Evolutionary conservation across 2,888 invertebrate genomes (phyloP), one percentile per base, ranked within the genome.

Genomic region (Steinernema hermaphroditum): DNA sequence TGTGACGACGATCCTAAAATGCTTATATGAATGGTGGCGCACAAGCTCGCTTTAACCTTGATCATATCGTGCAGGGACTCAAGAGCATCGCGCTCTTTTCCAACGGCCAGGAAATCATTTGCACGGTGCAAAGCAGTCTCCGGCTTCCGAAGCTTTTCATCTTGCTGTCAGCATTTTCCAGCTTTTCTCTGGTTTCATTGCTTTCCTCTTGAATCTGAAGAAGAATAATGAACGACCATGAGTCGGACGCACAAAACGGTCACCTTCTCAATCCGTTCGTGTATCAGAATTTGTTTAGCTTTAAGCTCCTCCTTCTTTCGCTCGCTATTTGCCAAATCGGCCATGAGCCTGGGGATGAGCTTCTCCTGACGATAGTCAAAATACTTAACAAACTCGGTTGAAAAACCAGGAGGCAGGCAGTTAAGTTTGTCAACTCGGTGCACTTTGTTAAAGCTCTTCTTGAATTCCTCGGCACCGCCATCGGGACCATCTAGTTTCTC

Each of bases 51-150:
- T 37, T 4, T 37, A 8, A 37, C 84, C 78, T 85, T 85, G 72
- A 85, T 86, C 29, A 83, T 81, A 90, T 98, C 98, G 88, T 96
- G 96, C 50, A 99, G 90, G 16, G 96, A 95, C 88, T 98, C 97
- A 87, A 98, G 90, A 72, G 98, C 98, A 87, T 96, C 90, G 70
- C 94, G 92, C 34, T 95, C 95, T 88, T 98, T 98, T 37, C 96
- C 96, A 85, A 99, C 93, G 90, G 96, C 96, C 89, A 98, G 95
- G 88, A 98, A 96, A 89, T 98, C 98, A 96, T 85, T 74, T 19
- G 97, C 97, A 89, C 97, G 91, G 90, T 98, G 97, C 50, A 98
- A 92, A 88, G 97, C 97, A 90, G 97, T 97, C 90, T 98, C 97
- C 82, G 97, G 97, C 88, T 96, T 91, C 73, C 80, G 81, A 71